A percentile compares a stretch with the other conserved stretches of the same genome.
phyloP scores from a whole-genome alignment of 2,888 invertebrate species.

The Deilephila porcellus region DNA sequence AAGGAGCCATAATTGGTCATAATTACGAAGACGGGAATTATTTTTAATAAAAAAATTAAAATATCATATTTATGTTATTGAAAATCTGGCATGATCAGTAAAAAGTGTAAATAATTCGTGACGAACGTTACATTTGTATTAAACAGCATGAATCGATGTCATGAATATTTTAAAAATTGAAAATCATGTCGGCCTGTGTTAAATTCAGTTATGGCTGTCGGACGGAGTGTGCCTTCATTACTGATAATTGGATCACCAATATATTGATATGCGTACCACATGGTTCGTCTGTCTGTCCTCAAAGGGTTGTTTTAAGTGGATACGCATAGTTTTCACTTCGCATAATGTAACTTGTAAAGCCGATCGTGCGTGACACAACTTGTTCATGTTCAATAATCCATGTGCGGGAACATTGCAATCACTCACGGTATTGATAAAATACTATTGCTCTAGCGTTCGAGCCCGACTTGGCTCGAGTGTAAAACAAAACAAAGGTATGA shows the following conservation, averaged over 20 bases:
- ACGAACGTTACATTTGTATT: too few relatives aligned
- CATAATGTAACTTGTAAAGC: not conserved
- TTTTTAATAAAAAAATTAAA: too few relatives aligned
- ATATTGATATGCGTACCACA: not conserved
- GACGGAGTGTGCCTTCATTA: not conserved
- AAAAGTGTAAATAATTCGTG: too few relatives aligned
- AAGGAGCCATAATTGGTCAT: too few relatives aligned
- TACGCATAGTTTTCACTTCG: not conserved
- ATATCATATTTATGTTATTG: too few relatives aligned
- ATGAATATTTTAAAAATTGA: too few relatives aligned
- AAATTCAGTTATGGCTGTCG: not conserved
- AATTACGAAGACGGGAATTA: too few relatives aligned
- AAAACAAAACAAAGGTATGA: too few relatives aligned
- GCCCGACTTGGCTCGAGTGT: too few relatives aligned
- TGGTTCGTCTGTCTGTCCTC: not conserved
- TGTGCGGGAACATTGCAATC: not conserved
- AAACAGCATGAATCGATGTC: too few relatives aligned
- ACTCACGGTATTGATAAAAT: not conserved
- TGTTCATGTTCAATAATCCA: not conserved
- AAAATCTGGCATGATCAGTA: too few relatives aligned
- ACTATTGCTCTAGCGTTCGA: not conserved
- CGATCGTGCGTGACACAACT: not conserved
- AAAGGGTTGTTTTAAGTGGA: constrained; percentile 3
- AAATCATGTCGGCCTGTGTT: too few relatives aligned
- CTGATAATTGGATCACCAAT: not conserved